Conservation (phyloP, 2,113 vertebrate species). For the Myiozetetes cayanensis region DNA sequence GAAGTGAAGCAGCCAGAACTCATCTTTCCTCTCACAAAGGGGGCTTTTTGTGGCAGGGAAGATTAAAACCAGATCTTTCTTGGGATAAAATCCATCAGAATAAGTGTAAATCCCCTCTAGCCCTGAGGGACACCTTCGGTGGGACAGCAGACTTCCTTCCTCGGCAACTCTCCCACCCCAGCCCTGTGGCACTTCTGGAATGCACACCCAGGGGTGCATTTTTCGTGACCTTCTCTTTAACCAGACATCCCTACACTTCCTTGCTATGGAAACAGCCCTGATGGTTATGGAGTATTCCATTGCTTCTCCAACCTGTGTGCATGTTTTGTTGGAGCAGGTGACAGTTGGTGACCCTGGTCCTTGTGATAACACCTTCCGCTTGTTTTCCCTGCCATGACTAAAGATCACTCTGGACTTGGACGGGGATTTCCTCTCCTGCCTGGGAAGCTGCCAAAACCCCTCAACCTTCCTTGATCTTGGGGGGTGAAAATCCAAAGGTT, state of each 20-base stretch:
- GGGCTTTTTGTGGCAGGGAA: not conserved
- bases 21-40: not conserved
- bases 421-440: not conserved
- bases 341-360: not conserved
- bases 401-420: not conserved
- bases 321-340: not conserved
- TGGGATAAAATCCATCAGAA: not conserved
- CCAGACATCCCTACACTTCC: not conserved
- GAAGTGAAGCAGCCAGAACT: not conserved
- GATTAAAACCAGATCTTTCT: not conserved
- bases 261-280: not conserved
- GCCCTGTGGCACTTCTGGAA: accelerated
- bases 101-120: not conserved
- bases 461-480: not conserved
- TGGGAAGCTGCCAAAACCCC: not conserved
- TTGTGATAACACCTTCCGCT: not conserved
- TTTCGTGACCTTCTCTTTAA: not conserved
- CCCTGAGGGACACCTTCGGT: not conserved
- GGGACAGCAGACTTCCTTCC: not conserved
- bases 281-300: not conserved
- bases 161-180: not conserved
- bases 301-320: not conserved
- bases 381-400: not conserved
- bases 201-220: not conserved
- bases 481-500: not conserved